Conservation (phyloP, 64 coral and sea anemone species). For the Porites lutea region DNA sequence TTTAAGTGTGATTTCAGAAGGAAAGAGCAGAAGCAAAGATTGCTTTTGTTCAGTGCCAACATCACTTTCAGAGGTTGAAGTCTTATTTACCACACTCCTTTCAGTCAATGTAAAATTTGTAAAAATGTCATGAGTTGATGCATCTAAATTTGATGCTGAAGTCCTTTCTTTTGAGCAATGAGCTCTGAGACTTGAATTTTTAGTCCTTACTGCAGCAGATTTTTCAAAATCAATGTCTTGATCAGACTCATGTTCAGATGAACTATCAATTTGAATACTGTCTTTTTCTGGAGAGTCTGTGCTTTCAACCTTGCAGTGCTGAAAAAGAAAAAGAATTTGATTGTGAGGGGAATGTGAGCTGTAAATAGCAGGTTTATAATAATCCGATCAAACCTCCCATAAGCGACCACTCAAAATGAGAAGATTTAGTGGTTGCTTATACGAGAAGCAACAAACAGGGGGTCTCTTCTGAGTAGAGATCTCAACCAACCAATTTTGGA, state of each 20-base stretch:
- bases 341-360: not conserved
- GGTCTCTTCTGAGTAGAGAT: too few relatives aligned
- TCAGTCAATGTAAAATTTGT: not conserved
- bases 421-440: too few relatives aligned
- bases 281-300: constrained; percentile 2
- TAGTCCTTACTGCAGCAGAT: not conserved
- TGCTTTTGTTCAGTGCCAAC: not conserved
- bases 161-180: constrained; percentile 27
- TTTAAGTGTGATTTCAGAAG: constrained; percentile 83
- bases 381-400: too few relatives aligned
- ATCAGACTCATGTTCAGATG: not conserved
- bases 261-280: not conserved
- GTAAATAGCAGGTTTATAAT: too few relatives aligned
- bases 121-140: not conserved
- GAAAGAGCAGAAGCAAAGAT: constrained; percentile 53
- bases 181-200: not conserved
- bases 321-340: not conserved
- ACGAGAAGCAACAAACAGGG: too few relatives aligned
- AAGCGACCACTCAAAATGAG: too few relatives aligned
- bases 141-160: not conserved
- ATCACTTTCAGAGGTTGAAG: not conserved
- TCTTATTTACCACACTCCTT: not conserved
- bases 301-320: not conserved
- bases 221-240: not conserved
- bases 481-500: too few relatives aligned